Base-by-base conservation (phyloP, 1,140 invertebrate species). In the Eupristina koningsbergeri region DNA sequence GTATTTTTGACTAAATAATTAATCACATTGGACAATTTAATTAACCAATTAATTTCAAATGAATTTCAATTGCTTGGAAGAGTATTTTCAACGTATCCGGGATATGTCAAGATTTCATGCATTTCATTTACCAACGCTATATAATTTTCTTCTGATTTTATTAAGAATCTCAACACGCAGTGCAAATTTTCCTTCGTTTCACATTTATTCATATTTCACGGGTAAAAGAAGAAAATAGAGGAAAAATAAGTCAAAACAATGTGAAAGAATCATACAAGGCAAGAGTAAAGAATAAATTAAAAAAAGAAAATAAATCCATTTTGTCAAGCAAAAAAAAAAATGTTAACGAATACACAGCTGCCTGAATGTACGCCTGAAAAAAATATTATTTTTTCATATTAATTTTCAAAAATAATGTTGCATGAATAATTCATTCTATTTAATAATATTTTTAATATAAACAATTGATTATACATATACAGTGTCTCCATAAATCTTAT, bases 21-120 rank as follows among this genome's bases (percentile, higher is more conserved):
- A 13, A n/a, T 41, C 36, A 71, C 9, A 22, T 36, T n/a, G 2
- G 74, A 29, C 47, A 76, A 76, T 61, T 76, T 76, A 76, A 76
- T 76, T 26, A 61, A 58, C 31, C 50, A 76, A 50, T 74, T 41
- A 74, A 50, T 74, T 74, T 74, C 31, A 76, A 26, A 61, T 47
- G 74, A 76, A 58, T 76, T 76, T 76, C 39, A 76, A 76, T 76
- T 26, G 9, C 47, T 34, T 29, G n/a, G 15, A 36, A 17, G 50
- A 45, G 29, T 17, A 61, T 76, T 75, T n/a, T 8, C 73, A 50
- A 39, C 50, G 17, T 58, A 36, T 22, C 31, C 50, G 15, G 74
- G 74, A 19, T 50, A 61, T 19, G 34, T 76, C 17, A 36, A 71
- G 67, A 71, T 71, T 71, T 71, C 39, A 36, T 36, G 39, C 74